phyloP scores from a whole-genome alignment of 2,113 vertebrate species.

The Eonycteris spelaea region DNA sequence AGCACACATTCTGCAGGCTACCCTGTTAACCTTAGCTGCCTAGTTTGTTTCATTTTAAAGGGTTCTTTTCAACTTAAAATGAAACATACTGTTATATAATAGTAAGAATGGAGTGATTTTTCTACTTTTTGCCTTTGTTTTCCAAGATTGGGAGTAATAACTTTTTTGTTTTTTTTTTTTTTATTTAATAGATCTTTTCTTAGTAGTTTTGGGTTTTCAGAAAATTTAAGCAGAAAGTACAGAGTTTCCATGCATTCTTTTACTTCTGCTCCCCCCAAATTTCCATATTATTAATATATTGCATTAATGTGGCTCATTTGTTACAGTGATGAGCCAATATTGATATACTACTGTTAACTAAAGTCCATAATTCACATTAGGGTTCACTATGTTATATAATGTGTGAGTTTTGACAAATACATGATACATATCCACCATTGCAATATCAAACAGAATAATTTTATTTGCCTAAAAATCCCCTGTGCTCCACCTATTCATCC shows the following conservation, averaged over 20 bases:
- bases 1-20: background rate
- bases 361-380: background rate
- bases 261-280: background rate
- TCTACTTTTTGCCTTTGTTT: constrained; percentile 44
- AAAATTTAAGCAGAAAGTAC: background rate
- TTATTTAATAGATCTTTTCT: background rate
- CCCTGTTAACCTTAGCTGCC: background rate
- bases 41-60: constrained; percentile 50
- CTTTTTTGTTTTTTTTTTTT: background rate
- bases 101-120: background rate
- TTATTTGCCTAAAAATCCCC: background rate
- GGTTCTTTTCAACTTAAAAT: constrained; percentile 50
- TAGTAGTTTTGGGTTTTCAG: constrained; percentile 8
- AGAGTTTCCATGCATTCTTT: background rate
- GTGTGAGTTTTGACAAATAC: background rate
- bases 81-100: background rate
- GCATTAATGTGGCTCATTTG: background rate
- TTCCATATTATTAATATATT: background rate
- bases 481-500: background rate
- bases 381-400: background rate
- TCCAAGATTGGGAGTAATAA: background rate
- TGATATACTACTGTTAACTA: background rate
- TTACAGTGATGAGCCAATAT: background rate
- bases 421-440: background rate
- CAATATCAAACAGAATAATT: background rate